phyloP scores from a whole-genome alignment of 2,113 vertebrate species.

The Amblyornis subalaris region DNA sequence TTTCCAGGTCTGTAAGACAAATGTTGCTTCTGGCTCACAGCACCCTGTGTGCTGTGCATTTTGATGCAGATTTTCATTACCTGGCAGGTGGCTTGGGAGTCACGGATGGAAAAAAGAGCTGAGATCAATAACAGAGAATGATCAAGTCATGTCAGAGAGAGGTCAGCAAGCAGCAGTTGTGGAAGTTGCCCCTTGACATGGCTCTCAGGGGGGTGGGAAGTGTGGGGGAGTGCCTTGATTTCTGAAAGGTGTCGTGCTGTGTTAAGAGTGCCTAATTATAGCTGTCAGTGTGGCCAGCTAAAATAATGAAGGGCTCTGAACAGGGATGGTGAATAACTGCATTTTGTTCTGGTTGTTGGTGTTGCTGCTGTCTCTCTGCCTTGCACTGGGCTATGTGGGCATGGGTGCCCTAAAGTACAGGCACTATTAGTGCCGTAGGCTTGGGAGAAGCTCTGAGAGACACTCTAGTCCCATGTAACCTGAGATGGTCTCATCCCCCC shows the following conservation, averaged over 20 bases:
- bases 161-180: neutral
- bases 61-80: slow-evolving; percentile 51
- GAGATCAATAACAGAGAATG: neutral
- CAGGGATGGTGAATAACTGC: neutral
- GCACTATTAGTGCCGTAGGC: neutral
- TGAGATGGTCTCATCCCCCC: neutral
- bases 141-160: neutral
- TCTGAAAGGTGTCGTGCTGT: neutral
- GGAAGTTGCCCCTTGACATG: neutral
- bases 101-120: neutral
- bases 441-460: neutral
- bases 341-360: neutral
- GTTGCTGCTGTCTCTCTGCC: neutral
- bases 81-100: neutral
- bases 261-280: neutral
- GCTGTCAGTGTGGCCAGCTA: neutral
- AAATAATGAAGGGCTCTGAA: neutral
- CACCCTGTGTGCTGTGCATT: slow-evolving; percentile 7
- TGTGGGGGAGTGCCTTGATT: neutral
- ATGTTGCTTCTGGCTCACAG: neutral
- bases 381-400: neutral
- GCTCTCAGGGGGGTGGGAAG: neutral
- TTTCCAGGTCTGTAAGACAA: slow-evolving; percentile 28
- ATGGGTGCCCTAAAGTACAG: fast-evolving
- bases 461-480: too few species aligned